These are phyloP conservation scores for Agonopterix subpropinquella DNA, from an alignment of 2,888 invertebrate genomes.

Conservation along the genomic window DNA sequence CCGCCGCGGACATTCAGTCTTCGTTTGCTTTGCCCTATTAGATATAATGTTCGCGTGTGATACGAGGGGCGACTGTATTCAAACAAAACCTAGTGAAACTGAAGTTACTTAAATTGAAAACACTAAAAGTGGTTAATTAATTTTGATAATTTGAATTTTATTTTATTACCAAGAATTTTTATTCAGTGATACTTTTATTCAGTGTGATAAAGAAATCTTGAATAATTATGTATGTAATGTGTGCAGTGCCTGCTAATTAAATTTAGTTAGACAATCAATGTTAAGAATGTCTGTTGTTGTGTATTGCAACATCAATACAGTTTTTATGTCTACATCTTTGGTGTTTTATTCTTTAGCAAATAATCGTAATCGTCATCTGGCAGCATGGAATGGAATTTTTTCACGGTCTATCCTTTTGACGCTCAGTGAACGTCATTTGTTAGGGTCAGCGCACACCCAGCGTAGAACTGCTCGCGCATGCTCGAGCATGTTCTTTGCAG, in stretches of 20 bases:
- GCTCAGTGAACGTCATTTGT: no score
- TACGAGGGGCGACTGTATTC: neutral
- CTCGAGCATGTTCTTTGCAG: no score
- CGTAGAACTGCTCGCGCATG: no score
- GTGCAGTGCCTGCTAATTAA: conserved; percentile 38
- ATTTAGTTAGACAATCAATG: conserved; percentile 28
- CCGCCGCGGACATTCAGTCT: no score
- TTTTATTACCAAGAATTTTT: conserved; percentile 20
- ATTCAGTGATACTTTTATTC: conserved; percentile 33
- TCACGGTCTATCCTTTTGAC: no score
- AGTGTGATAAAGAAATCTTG: conserved; percentile 40
- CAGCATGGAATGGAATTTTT: no score
- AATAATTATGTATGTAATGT: conserved; percentile 25
- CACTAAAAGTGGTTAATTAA: conserved; percentile 18
- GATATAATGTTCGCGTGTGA: no score
- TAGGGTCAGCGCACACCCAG: no score
- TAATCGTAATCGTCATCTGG: no score
- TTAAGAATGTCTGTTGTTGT: conserved; percentile 42
- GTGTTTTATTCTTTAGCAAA: conserved; percentile 20
- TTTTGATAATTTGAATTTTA: conserved; percentile 23
- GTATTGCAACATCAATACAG: conserved; percentile 46
- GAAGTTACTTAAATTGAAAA: conserved; percentile 12
- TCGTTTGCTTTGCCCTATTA: no score
- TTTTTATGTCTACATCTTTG: conserved; percentile 35
- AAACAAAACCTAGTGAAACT: neutral